These are phyloP conservation scores for Apantesis nais DNA, from an alignment of 2,888 invertebrate species.

Conservation along the genomic window DNA sequence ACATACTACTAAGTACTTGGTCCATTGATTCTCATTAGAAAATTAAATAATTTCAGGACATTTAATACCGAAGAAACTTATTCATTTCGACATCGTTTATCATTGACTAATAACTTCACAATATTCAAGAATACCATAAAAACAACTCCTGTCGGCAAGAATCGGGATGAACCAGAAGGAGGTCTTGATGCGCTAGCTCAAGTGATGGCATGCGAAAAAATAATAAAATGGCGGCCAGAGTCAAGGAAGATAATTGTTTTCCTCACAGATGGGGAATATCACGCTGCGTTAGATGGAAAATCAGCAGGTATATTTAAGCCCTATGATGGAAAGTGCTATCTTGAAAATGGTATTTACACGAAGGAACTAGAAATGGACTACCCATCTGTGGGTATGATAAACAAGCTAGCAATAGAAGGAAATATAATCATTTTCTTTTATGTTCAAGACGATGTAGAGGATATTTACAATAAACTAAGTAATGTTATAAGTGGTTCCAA, in stretches of 20 bases:
- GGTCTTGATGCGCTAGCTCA: constrained; percentile 96
- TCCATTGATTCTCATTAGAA: neutral
- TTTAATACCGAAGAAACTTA: constrained; percentile 73
- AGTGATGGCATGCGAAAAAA: constrained; percentile 85
- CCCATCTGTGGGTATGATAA: constrained; percentile 90
- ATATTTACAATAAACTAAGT: constrained; percentile 51
- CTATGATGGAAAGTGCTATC: constrained; percentile 90
- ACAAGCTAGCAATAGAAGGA: constrained; percentile 67
- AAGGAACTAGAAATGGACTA: constrained; percentile 89
- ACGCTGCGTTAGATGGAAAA: constrained; percentile 92
- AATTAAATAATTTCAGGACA: constrained; percentile 41
- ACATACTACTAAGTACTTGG: too few relatives aligned
- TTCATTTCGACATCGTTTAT: constrained; percentile 91
- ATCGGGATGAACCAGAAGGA: constrained; percentile 91
- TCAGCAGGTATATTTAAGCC: constrained; percentile 88
- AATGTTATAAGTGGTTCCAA: constrained; percentile 56
- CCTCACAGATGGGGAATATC: constrained; percentile 91
- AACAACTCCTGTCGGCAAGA: constrained; percentile 74
- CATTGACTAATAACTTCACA: constrained; percentile 85
- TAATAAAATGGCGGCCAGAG: constrained; percentile 91
- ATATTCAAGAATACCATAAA: constrained; percentile 74
- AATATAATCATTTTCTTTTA: constrained; percentile 62
- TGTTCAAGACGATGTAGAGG: constrained; percentile 25
- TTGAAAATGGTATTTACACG: constrained; percentile 82
- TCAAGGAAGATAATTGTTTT: constrained; percentile 92